A percentile compares a stretch with the other conserved stretches of the same genome.
Evolutionary conservation across 1,140 invertebrate genomes (phyloP).

Genomic region (Achroia grisella): DNA sequence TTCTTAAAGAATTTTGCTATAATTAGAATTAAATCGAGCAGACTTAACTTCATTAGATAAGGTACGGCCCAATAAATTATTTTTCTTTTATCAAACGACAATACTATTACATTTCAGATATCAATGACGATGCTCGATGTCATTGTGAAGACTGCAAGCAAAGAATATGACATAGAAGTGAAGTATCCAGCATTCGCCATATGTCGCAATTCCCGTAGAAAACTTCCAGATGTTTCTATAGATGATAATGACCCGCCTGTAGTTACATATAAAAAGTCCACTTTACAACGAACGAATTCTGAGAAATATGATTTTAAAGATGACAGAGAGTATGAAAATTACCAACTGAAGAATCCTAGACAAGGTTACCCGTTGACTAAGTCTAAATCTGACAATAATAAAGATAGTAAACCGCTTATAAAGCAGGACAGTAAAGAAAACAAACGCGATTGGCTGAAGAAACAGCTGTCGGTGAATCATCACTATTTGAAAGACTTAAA

Average conservation of each 20-base stretch:
- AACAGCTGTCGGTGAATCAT: slow-evolving; percentile 77
- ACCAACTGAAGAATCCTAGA: slow-evolving; percentile 30
- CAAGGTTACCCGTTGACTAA: slow-evolving; percentile 26
- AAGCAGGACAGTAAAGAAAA: slow-evolving; percentile 62
- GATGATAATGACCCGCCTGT: slow-evolving; percentile 29
- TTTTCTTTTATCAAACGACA: neutral
- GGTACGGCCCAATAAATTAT: neutral
- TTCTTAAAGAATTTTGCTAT: no score
- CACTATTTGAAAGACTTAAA: slow-evolving; percentile 84
- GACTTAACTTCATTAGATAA: neutral
- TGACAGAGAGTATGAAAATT: slow-evolving; percentile 27
- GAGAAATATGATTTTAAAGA: slow-evolving; percentile 27
- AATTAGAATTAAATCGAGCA: no score
- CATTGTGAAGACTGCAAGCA: slow-evolving; percentile 74
- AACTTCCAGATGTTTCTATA: slow-evolving; percentile 7
- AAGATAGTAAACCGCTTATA: slow-evolving; percentile 22
- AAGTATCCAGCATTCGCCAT: slow-evolving; percentile 79
- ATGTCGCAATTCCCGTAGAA: slow-evolving; percentile 35
- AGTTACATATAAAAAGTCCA: slow-evolving; percentile 24
- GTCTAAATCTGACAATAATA: slow-evolving; percentile 39
- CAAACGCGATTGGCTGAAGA: slow-evolving; percentile 73
- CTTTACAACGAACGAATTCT: slow-evolving; percentile 38
- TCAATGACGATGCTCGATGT: slow-evolving; percentile 78
- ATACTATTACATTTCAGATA: slow-evolving; percentile 63
- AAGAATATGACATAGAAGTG: slow-evolving; percentile 78